A percentile compares a stretch with the other conserved stretches of the same genome.
phyloP scores from a whole-genome alignment of 2,797 vertebrate genomes.

The Catharus ustulatus region DNA sequence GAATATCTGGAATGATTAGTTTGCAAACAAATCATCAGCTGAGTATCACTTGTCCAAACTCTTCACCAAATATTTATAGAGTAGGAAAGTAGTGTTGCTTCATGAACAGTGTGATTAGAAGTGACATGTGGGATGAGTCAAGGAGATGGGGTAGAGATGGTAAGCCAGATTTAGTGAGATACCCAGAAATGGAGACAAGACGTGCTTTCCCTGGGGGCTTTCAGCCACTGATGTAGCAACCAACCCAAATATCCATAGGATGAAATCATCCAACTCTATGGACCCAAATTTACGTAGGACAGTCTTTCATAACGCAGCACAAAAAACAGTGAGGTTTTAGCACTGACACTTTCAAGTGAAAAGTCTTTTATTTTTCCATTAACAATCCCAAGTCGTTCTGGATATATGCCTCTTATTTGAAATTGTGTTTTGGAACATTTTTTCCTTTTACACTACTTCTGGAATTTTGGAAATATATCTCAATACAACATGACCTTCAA shows the following conservation, averaged over 20 bases:
- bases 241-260: neutral
- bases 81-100: conserved; percentile 15
- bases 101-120: neutral
- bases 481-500: neutral
- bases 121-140: neutral
- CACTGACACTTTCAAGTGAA: neutral
- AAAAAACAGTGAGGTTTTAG: neutral
- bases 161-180: neutral
- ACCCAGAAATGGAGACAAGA: neutral
- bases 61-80: conserved; percentile 58
- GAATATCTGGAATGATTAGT: conserved; percentile 46
- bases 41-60: conserved; percentile 47
- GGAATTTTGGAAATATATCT: neutral
- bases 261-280: neutral
- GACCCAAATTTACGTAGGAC: neutral
- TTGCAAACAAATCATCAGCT: conserved; percentile 56
- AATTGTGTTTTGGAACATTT: neutral
- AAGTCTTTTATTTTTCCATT: neutral
- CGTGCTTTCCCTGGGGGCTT: neutral
- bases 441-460: neutral
- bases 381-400: neutral
- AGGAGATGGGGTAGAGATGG: neutral
- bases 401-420: neutral
- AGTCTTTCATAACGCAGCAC: neutral
- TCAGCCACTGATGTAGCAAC: neutral